Evolutionary conservation across 2,113 vertebrate genomes (phyloP).

Genomic region (Grus americana): DNA sequence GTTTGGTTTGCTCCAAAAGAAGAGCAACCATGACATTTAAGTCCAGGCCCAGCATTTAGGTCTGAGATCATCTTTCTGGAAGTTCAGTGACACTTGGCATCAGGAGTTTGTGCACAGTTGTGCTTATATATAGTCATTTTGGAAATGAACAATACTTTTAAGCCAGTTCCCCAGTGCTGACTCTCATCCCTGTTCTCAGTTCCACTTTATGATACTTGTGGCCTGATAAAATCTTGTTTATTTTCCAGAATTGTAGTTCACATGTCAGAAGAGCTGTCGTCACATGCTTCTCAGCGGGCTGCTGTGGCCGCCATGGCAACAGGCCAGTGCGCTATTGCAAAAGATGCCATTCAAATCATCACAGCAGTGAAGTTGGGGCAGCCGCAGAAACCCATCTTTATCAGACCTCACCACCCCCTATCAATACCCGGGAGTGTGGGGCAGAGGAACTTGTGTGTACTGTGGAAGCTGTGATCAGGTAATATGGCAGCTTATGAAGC

Average conservation of each 20-base stretch:
- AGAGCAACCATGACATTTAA: background rate
- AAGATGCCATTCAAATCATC: slow-evolving; percentile 97
- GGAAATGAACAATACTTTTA: background rate
- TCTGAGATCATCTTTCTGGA: background rate
- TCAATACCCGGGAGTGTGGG: slow-evolving; percentile 96
- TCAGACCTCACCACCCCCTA: slow-evolving; percentile 96
- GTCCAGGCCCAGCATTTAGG: background rate
- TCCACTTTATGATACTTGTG: background rate
- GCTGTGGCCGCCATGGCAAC: slow-evolving; percentile 97
- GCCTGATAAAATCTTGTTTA: background rate
- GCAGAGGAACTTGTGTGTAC: slow-evolving; percentile 97
- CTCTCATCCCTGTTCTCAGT: background rate
- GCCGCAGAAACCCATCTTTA: slow-evolving; percentile 93
- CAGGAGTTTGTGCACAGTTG: background rate
- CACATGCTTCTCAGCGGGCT: slow-evolving; percentile 98
- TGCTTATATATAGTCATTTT: background rate
- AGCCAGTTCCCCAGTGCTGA: background rate
- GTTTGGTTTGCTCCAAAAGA: background rate
- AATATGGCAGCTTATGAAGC: background rate
- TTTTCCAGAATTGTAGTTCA: slow-evolving; percentile 94
- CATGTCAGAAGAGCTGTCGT: slow-evolving; percentile 96
- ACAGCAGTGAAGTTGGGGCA: slow-evolving; percentile 92
- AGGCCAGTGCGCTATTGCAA: slow-evolving; percentile 97
- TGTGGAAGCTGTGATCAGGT: slow-evolving; percentile 98
- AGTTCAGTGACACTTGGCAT: background rate